Evolutionary conservation across 2,113 vertebrate genomes (phyloP).

Genomic region (Herpailurus yagouaroundi): DNA sequence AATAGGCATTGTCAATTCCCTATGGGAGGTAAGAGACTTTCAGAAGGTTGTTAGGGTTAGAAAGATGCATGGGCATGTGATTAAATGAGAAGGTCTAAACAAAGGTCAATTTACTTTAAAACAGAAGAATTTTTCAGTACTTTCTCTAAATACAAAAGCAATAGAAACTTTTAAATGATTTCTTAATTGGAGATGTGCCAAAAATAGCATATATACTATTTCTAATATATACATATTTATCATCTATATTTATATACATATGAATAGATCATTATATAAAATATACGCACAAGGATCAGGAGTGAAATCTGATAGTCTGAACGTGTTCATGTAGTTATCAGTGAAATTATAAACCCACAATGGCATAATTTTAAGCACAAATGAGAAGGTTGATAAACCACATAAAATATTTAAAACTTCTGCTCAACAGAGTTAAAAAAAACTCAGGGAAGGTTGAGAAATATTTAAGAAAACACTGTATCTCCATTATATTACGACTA

Average conservation of each 20-base stretch:
- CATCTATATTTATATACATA: not conserved
- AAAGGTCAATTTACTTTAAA: not conserved
- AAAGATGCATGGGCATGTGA: not conserved
- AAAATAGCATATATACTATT: not conserved
- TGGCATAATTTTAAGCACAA: not conserved
- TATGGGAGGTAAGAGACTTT: not conserved
- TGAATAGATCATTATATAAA: not conserved
- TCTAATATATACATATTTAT: not conserved
- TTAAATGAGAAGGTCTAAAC: not conserved
- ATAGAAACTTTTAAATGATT: not conserved
- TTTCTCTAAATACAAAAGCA: not conserved
- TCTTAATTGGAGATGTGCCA: not conserved
- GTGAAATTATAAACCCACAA: not conserved
- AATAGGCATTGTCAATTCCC: not conserved
- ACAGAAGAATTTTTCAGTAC: not conserved
- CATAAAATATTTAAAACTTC: not conserved
- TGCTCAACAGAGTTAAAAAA: not conserved
- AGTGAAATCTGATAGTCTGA: not conserved
- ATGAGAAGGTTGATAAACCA: not conserved
- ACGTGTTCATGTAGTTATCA: not conserved
- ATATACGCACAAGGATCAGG: not conserved
- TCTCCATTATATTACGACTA: not conserved
- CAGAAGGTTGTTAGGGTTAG: not conserved
- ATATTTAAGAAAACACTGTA: not conserved
- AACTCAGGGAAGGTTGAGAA: not conserved